phyloP scores from a whole-genome alignment of 92 coral and sea anemone species.

The Porites divaricata region DNA sequence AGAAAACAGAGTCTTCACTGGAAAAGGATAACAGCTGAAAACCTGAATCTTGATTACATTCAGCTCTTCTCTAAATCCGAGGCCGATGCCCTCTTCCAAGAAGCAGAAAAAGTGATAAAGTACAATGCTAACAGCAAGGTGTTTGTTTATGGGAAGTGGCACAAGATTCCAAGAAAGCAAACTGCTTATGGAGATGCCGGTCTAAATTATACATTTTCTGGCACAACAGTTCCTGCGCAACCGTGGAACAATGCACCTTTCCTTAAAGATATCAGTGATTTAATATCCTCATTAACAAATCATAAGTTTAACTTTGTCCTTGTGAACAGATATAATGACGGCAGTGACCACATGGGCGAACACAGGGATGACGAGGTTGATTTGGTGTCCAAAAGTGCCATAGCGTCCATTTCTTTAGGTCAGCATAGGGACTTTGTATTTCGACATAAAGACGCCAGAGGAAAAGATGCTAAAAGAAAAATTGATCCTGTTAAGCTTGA shows the following conservation, averaged over 20 bases:
- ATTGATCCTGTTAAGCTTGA: conserved; percentile 80
- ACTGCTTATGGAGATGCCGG: conserved; percentile 82
- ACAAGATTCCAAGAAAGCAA: conserved; percentile 77
- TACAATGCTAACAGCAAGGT: conserved; percentile 70
- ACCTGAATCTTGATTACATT: conserved; percentile 71
- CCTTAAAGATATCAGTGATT: conserved; percentile 54
- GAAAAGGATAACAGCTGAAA: conserved; percentile 72
- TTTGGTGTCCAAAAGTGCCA: conserved; percentile 66
- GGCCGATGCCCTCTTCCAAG: conserved; percentile 63
- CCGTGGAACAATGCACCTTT: conserved; percentile 80
- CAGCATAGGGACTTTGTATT: conserved; percentile 87
- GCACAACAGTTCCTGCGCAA: conserved; percentile 73
- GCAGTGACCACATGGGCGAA: conserved; percentile 87
- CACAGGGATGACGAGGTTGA: conserved; percentile 85
- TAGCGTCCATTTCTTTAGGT: conserved; percentile 84
- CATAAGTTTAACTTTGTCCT: conserved; percentile 83
- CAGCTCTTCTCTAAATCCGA: conserved; percentile 68
- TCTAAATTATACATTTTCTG: conserved; percentile 77
- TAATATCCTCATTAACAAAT: conserved; percentile 53
- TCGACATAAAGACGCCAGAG: conserved; percentile 81
- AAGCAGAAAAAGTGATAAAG: conserved; percentile 71
- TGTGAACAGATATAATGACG: conserved; percentile 87
- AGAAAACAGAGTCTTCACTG: conserved; percentile 48
- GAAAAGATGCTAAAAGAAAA: conserved; percentile 52
- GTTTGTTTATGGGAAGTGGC: conserved; percentile 79